phyloP scores from a whole-genome alignment of 2,888 invertebrate species.

The Heteromurus nitidus region DNA sequence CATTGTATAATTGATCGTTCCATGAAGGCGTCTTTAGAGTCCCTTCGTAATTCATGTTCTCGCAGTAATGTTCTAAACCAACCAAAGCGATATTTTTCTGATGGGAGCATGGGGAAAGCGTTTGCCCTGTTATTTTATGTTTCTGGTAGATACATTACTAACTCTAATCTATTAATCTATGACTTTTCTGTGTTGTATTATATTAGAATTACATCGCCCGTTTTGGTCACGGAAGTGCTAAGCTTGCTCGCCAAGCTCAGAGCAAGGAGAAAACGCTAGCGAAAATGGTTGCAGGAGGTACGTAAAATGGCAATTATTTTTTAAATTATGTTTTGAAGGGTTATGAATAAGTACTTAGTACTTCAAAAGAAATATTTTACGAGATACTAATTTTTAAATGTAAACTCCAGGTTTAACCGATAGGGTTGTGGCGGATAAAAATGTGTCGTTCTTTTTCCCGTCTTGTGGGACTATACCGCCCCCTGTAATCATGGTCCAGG shows the following conservation, averaged over 20 bases:
- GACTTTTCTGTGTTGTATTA: constrained; percentile 72
- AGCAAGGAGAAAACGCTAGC: constrained; percentile 99
- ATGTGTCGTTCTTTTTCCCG: constrained; percentile 95
- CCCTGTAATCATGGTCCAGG: constrained; percentile 99
- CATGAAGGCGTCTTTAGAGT: constrained; percentile 15
- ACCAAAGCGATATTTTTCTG: constrained; percentile 55
- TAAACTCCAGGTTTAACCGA: constrained; percentile 78
- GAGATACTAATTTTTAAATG: neutral
- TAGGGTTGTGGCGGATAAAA: constrained; percentile 84
- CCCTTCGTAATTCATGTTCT: constrained; percentile 10
- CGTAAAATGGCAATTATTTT: constrained; percentile 2
- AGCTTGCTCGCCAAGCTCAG: constrained; percentile 98
- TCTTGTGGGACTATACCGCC: constrained; percentile 95
- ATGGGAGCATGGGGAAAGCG: too few species aligned
- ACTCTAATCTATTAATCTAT: too few species aligned
- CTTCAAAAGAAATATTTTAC: neutral
- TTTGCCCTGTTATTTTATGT: too few species aligned
- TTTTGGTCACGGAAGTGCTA: constrained; percentile 99
- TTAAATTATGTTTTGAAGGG: neutral
- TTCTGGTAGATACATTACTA: too few species aligned
- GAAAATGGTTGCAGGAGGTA: constrained; percentile 94
- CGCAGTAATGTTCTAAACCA: constrained; percentile 56
- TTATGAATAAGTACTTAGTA: neutral
- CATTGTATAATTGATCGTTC: neutral
- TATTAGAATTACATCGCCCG: constrained; percentile 98